phyloP scores from a whole-genome alignment of 2,888 invertebrate genomes.

The Nemurella pictetii region DNA sequence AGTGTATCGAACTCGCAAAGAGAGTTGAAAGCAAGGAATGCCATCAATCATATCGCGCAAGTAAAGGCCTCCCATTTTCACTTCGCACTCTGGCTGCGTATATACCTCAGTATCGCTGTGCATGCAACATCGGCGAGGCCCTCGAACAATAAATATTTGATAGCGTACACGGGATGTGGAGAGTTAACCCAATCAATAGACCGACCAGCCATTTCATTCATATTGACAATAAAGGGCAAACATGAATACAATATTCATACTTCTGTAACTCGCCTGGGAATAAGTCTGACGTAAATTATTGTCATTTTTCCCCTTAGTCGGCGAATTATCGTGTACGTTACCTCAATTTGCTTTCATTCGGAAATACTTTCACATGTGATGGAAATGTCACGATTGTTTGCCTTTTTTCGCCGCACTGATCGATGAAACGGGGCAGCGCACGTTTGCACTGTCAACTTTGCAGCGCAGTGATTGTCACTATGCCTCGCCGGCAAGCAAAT shows the following conservation, averaged over 20 bases:
- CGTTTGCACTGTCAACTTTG: neutral
- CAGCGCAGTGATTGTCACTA: neutral
- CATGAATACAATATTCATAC: neutral
- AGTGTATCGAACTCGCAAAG: neutral
- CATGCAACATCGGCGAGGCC: neutral
- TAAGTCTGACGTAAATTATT: neutral
- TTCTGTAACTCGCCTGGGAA: neutral
- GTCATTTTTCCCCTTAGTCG: neutral
- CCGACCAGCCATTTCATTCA: neutral
- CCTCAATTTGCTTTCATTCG: neutral
- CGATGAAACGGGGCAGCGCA: neutral
- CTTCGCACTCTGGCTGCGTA: neutral
- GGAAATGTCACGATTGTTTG: too few relatives aligned
- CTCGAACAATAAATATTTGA: slow-evolving; percentile 9
- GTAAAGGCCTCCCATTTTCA: neutral
- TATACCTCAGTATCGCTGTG: too few relatives aligned
- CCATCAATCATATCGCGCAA: neutral
- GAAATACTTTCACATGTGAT: too few relatives aligned
- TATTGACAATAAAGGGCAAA: slow-evolving; percentile 6
- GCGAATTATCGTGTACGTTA: neutral
- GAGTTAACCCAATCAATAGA: slow-evolving; percentile 1
- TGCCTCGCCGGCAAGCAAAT: neutral
- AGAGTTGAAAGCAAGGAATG: neutral
- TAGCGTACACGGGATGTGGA: neutral
- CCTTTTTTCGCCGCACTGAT: neutral